These are phyloP conservation scores for Drosophila leontia DNA, from an alignment of 1,140 invertebrate species.

Conservation along the genomic window DNA sequence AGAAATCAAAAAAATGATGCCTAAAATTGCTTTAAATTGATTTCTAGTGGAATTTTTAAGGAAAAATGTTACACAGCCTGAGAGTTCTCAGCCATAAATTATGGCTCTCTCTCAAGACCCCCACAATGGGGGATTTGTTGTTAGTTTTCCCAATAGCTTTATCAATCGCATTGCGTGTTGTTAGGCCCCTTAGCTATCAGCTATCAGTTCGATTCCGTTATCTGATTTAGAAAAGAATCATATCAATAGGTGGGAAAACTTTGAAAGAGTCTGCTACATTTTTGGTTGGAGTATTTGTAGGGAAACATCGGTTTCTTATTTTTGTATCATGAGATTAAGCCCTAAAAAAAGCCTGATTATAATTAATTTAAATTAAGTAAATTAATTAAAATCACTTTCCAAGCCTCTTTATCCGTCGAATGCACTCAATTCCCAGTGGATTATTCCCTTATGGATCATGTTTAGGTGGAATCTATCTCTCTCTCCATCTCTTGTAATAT, in stretches of 20 bases:
- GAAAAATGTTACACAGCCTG: background rate
- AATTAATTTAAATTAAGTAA: background rate
- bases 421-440: background rate
- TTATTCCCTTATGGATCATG: background rate
- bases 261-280: background rate
- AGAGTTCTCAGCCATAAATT: background rate
- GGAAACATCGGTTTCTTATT: background rate
- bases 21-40: background rate
- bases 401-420: background rate
- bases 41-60: background rate
- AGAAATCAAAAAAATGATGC: background rate
- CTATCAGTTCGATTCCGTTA: conserved; percentile 8
- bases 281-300: background rate
- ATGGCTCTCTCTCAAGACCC: background rate
- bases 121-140: background rate
- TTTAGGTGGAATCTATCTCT: background rate
- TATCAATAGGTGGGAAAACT: background rate
- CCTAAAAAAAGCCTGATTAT: no score
- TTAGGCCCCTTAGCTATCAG: conserved; percentile 2
- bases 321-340: background rate
- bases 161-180: conserved; percentile 4
- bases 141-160: background rate
- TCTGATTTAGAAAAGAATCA: background rate
- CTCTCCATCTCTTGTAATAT: background rate
- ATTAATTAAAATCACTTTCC: background rate